Evolutionary conservation across 1,140 invertebrate genomes (phyloP), one percentile per base, ranked within the genome.

Genomic region (Sitophilus oryzae): DNA sequence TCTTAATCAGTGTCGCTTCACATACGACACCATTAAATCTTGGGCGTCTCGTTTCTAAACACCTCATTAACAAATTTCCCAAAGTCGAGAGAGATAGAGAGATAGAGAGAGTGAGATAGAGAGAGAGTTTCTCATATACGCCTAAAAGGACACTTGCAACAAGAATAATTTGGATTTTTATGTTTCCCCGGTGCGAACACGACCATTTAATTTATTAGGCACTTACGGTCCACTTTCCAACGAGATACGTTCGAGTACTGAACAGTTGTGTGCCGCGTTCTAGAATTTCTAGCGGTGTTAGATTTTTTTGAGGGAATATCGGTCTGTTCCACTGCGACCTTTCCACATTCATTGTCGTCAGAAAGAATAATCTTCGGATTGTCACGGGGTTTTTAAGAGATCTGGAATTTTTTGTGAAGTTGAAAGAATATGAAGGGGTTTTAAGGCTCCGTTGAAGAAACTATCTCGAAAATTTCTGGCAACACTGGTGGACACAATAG

Each of bases 21-120:
- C 14, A 40, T 20, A 15, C 14, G 38, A 40, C 38, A 40, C 38
- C 38, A 40, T 40, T 40, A 40, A 40, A 40, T 15, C n/a, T 40
- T 40, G 14, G 14, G 38, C 14, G 38, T 20, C 38, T 6, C 14
- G 14, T 15, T 40, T 40, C 38, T 14, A 14, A 40, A 20, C 38
- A 40, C 14, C 38, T 20, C n/a, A 40, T 40, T 40, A 40, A 40
- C 38, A 20, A 40, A 40, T 6, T 15, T 6, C n/a, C 14, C 19
- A 40, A 14, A 40, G 5, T 40, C 19, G n/a, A 14, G 18, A 5
- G 38, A 14, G n/a, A n/a, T n/a, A n/a, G n/a, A n/a, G n/a, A n/a
- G n/a, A n/a, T n/a, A n/a, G n/a, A n/a, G n/a, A n/a, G n/a, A n/a
- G n/a, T n/a, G n/a, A n/a, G n/a, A n/a, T n/a, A n/a, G n/a, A n/a